Percentiles rank a stretch among this genome's conserved stretches.
Conservation (phyloP, 2,797 vertebrate genomes). For the Psittacula echo region DNA sequence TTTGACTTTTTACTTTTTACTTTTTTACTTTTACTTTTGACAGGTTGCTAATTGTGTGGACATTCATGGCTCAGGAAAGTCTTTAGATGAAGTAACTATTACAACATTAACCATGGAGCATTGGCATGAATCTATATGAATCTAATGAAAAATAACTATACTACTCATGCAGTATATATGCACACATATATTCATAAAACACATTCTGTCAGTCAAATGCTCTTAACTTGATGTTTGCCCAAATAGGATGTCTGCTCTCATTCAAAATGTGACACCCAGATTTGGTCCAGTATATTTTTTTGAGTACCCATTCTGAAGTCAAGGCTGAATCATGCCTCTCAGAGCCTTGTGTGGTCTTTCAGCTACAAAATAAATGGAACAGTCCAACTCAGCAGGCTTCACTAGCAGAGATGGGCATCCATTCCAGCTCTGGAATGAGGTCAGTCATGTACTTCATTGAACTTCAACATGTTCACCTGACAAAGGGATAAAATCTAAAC, state of each 20-base stretch:
- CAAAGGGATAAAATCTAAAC: conserved; percentile 7
- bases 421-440: background rate
- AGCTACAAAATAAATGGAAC: background rate
- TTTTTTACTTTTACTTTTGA: too few relatives aligned
- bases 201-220: background rate
- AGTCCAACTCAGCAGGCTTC: background rate
- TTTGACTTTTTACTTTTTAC: too few relatives aligned
- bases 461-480: background rate
- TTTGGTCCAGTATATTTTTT: background rate
- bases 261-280: background rate
- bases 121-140: background rate
- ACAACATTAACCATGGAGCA: background rate
- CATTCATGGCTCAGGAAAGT: background rate
- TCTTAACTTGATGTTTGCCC: background rate
- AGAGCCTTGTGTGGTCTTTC: background rate
- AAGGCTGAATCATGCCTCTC: background rate
- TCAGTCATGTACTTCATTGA: background rate
- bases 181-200: background rate
- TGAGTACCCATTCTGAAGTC: background rate
- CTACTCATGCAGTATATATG: background rate
- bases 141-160: background rate
- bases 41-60: background rate
- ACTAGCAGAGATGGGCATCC: background rate
- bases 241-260: background rate
- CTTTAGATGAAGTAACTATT: background rate